Evolutionary conservation across 2,797 vertebrate genomes (phyloP), one percentile per base, ranked within the genome.

Genomic region (Podargus strigoides): DNA sequence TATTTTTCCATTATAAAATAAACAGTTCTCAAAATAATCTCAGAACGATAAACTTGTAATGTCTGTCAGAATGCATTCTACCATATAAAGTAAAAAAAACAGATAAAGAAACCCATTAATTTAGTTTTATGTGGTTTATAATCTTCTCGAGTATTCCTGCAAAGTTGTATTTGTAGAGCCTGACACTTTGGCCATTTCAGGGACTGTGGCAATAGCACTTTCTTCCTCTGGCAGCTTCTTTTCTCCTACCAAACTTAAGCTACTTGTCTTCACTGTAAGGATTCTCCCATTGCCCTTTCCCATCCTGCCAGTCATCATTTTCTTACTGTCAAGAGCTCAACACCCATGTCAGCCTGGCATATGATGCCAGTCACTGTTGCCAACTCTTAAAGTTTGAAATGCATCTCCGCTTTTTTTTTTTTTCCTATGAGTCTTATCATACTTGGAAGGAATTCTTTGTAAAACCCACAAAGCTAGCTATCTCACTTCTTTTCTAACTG

Each of bases 321-420:
- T 66, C 80, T 79, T 90, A 73, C 91, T 90, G 92, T 90, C 93
- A 89, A 86, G 92, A 95, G 47, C 91, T 96, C 94, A 93, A 92
- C 96, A 95, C 90, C 78, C 96, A 79, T 91, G 59, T 90, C 93
- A 92, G 52, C 64, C 80, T 82, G 80, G 77, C 86, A 90, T 93
- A 86, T 46, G 85, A 96, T 70, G 67, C 70, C 62, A 89, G 88
- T 41, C 10, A 3, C 74, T 69, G 47, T 28, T 96, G 94, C 95
- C 95, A 96, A 11, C 47, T 90, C 55, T 63, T 72, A 49, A 91
- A 88, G 42, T 90, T 66, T 85, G 55, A 96, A 93, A 76, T 46
- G 18, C 34, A 55, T 90, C 47, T 64, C 63, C 7, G 16, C 11
- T 3, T 21, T 14, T 53, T 46, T 50, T n/a, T 47, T 17, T 4